A percentile compares a stretch with the other conserved stretches of the same genome.
These are phyloP conservation scores for Gymnoscopelus microlampas DNA, from an alignment of 2,797 vertebrate species.

Conservation along the genomic window DNA sequence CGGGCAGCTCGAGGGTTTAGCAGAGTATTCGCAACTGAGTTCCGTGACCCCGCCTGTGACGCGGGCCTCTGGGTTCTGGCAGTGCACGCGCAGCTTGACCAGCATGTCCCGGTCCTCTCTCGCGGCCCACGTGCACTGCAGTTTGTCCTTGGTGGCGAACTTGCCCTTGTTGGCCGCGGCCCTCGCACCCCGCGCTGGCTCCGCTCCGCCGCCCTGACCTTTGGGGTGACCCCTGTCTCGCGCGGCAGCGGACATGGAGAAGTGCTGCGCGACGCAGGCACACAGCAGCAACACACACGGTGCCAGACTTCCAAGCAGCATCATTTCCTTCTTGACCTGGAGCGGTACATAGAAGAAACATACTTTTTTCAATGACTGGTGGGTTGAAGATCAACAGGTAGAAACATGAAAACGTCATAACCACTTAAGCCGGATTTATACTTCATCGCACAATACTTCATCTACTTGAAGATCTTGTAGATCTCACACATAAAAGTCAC, in stretches of 20 bases:
- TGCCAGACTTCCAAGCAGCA: conserved; percentile 54
- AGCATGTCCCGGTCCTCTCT: conserved; percentile 20
- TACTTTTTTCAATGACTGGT: too few relatives aligned
- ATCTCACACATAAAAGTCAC: too few relatives aligned
- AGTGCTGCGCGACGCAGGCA: conserved; percentile 63
- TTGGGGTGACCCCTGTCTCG: conserved; percentile 39
- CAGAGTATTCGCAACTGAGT: conserved; percentile 81
- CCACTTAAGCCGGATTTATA: not conserved
- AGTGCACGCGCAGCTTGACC: conserved; percentile 74
- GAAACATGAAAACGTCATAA: too few relatives aligned
- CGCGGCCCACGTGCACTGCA: conserved; percentile 83
- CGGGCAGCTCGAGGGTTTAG: conserved; percentile 80
- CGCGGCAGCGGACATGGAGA: conserved; percentile 66
- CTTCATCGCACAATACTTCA: too few relatives aligned
- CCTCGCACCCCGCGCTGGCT: not conserved
- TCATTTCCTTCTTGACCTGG: conserved; percentile 51
- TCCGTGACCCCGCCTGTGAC: conserved; percentile 19
- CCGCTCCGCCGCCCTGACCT: conserved; percentile 27
- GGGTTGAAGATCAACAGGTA: too few relatives aligned
- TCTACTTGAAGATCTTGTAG: too few relatives aligned
- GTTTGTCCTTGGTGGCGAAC: conserved; percentile 77
- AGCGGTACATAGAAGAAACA: too few relatives aligned
- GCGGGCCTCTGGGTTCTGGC: conserved; percentile 60
- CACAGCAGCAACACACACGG: conserved; percentile 71
- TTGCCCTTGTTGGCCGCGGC: conserved; percentile 67